phyloP scores from a whole-genome alignment of 2,797 vertebrate genomes.

The Phalanger gymnotis region DNA sequence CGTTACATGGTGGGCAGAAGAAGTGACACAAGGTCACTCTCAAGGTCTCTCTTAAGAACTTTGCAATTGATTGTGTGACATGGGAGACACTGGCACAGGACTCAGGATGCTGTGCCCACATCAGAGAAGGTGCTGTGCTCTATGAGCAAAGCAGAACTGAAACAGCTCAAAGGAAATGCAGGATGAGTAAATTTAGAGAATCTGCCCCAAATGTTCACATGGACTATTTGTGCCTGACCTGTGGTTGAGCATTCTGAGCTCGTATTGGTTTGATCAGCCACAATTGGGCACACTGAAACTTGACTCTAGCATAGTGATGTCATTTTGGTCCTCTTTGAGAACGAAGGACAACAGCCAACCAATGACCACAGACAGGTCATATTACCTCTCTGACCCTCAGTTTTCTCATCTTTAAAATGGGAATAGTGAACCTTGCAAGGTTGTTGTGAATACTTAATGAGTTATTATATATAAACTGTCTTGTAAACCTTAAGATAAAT shows the following conservation, averaged over 20 bases:
- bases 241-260: background rate
- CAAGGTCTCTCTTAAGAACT: too few species aligned
- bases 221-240: background rate
- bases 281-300: background rate
- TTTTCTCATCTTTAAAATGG: background rate
- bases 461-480: background rate
- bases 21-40: too few species aligned
- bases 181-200: too few species aligned
- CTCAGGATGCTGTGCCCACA: too few species aligned
- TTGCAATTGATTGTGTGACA: too few species aligned
- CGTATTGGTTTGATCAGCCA: background rate
- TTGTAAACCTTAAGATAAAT: background rate
- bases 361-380: background rate
- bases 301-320: background rate
- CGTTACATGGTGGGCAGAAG: too few species aligned
- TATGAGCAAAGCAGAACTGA: too few species aligned
- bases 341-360: background rate
- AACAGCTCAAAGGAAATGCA: too few species aligned
- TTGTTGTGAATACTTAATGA: background rate
- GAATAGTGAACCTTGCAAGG: background rate
- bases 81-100: too few species aligned
- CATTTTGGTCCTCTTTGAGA: background rate
- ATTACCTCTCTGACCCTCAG: background rate
- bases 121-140: too few species aligned
- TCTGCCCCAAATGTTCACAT: background rate